Base-by-base conservation (phyloP, 1,140 invertebrate genomes). In the Episyrphus balteatus region DNA sequence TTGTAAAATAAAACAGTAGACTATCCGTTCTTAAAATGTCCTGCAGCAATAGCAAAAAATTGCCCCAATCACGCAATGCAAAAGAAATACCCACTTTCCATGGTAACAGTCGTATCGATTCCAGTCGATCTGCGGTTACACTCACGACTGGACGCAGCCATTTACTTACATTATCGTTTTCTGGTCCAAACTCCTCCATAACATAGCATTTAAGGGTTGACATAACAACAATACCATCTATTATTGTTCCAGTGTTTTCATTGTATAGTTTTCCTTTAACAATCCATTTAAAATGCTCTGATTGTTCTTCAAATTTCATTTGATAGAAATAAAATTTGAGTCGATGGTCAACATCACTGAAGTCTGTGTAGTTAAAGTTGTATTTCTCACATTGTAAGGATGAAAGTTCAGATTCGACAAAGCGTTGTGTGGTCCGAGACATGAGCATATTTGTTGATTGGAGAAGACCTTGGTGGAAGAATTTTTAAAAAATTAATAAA, bases 261-360 rank as follows among this genome's bases (percentile, higher is more conserved):
- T 69, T 72, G 32, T 71, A 62, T 19, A 76, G 70, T 32, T 68
- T 59, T 52, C 76, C 75, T 49, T 70, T 69, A 8, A 73, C 59
- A 37, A 79, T 53, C 58, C 77, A 65, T 41, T 73, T 66, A 8
- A 78, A 64, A 45, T 75, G 70, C 63, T 79, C 77, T 26, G 70
- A 73, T 42, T 69, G 61, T 33, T 75, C 69, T 44, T 76, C 72
- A 48, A 79, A 77, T 55, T 77, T 65, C 44, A 67, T 68, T 36
- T 76, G 61, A 56, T 75, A 73, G 32, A 79, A 69, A 57, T 75
- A 73, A 2, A 76, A 56, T 54, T 78, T 79, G 14, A 79, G 60
- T 44, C 77, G 70, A 49, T 77, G 75, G 66, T 79, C 77, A 13
- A 78, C 59, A 48, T 70, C 69, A 40, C 62, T 66, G 31, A 76